phyloP scores from a whole-genome alignment of 1,140 invertebrate species.

The Magallana angulata region DNA sequence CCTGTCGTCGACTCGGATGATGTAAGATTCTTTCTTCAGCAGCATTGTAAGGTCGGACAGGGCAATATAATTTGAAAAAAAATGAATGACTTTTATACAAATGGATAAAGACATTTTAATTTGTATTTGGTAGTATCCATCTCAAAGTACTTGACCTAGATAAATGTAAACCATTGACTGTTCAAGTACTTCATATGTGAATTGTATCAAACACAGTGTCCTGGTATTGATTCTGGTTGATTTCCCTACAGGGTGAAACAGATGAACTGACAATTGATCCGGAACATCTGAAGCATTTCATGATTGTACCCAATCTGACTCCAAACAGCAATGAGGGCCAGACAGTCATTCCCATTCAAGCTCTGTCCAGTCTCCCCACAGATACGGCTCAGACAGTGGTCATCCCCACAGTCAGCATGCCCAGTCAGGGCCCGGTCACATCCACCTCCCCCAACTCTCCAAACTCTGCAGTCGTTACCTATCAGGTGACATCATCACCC shows the following conservation, averaged over 20 bases:
- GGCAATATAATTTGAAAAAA: neutral
- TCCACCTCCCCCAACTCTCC: slow-evolving; percentile 24
- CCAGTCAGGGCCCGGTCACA: neutral
- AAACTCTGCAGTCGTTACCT: neutral
- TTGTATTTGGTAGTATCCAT: too few relatives aligned
- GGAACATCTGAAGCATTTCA: slow-evolving; percentile 67
- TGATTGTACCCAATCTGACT: slow-evolving; percentile 62
- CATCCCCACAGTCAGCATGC: slow-evolving; percentile 45
- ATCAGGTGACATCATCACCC: slow-evolving; percentile 21
- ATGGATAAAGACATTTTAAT: neutral
- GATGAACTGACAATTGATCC: slow-evolving; percentile 67
- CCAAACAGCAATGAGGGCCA: slow-evolving; percentile 22
- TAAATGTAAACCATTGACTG: too few relatives aligned
- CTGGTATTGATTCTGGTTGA: neutral
- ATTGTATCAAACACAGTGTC: too few relatives aligned
- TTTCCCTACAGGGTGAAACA: slow-evolving; percentile 49
- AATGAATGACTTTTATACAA: neutral
- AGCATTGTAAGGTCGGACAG: neutral
- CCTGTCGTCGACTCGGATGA: slow-evolving; percentile 55
- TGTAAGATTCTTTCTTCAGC: slow-evolving; percentile 35
- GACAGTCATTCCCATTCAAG: slow-evolving; percentile 52
- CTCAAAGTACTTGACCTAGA: neutral
- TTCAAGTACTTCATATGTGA: too few relatives aligned
- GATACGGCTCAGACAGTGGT: slow-evolving; percentile 41
- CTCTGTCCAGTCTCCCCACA: slow-evolving; percentile 36